phyloP scores from a whole-genome alignment of 2,888 invertebrate genomes.

The Scaptomyza caliginosa region DNA sequence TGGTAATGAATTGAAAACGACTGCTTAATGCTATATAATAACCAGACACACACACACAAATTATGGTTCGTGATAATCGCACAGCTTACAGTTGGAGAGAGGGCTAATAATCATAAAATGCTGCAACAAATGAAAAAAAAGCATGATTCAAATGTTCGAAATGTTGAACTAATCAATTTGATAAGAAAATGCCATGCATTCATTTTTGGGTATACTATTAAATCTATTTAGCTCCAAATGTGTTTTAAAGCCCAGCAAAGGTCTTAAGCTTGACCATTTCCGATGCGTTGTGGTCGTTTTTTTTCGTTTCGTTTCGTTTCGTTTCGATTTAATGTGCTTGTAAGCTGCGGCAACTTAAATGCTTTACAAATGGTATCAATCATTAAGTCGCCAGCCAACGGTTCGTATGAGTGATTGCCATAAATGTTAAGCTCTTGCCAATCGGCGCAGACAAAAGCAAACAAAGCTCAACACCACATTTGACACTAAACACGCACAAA shows the following conservation, averaged over 20 bases:
- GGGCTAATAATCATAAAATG: constrained; percentile 73
- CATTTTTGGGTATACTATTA: background rate
- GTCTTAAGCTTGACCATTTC: constrained; percentile 59
- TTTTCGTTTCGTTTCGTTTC: no score
- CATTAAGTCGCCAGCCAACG: constrained; percentile 51
- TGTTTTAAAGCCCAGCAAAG: constrained; percentile 59
- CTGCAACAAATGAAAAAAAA: constrained; percentile 78
- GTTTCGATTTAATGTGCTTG: constrained; percentile 46
- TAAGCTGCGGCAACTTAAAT: constrained; percentile 64
- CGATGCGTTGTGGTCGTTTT: constrained; percentile 25
- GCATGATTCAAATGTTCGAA: background rate
- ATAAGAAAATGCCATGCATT: constrained; percentile 27
- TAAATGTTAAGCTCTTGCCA: constrained; percentile 56
- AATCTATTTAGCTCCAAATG: constrained; percentile 36
- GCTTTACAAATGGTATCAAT: constrained; percentile 67
- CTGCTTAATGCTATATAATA: constrained; percentile 74
- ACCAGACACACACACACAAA: constrained; percentile 53
- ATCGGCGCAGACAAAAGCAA: constrained; percentile 16
- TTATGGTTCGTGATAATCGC: constrained; percentile 70
- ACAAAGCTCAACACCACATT: constrained; percentile 64
- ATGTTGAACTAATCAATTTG: constrained; percentile 8
- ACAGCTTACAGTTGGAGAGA: background rate
- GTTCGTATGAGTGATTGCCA: constrained; percentile 67
- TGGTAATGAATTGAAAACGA: constrained; percentile 75
- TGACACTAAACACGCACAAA: constrained; percentile 78